These are phyloP conservation scores for Leucania comma DNA, from an alignment of 2,888 invertebrate genomes.

Conservation along the genomic window DNA sequence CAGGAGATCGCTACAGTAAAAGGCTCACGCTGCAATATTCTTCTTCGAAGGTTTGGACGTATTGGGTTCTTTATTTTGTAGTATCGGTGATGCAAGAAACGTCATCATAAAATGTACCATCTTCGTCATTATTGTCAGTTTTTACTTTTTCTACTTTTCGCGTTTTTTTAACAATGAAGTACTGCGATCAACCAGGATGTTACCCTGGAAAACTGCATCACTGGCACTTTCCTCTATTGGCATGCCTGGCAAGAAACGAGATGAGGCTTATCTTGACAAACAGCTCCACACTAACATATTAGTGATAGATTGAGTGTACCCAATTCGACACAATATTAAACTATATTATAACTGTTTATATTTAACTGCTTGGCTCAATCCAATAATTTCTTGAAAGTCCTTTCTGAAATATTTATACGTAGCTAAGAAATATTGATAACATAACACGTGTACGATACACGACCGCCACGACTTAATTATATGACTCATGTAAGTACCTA, in stretches of 20 bases:
- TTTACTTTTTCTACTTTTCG: not conserved
- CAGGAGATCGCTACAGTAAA: too few species aligned
- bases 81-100: too few species aligned
- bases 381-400: slow-evolving; percentile 1
- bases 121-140: not conserved
- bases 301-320: too few species aligned
- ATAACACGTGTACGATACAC: not conserved
- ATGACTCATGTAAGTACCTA: slow-evolving; percentile 7
- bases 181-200: not conserved
- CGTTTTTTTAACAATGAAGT: not conserved
- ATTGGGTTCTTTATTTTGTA: too few species aligned
- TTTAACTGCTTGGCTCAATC: not conserved
- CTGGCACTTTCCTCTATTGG: too few species aligned
- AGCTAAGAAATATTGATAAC: not conserved
- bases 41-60: too few species aligned
- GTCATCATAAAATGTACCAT: too few species aligned
- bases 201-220: not conserved
- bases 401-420: not conserved
- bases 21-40: not conserved
- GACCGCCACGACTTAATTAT: not conserved
- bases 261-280: not conserved
- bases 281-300: not conserved
- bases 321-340: too few species aligned
- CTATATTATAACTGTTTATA: too few species aligned
- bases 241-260: not conserved